These are phyloP conservation scores for Celastrina argiolus DNA, from an alignment of 2,888 invertebrate species.

Conservation along the genomic window DNA sequence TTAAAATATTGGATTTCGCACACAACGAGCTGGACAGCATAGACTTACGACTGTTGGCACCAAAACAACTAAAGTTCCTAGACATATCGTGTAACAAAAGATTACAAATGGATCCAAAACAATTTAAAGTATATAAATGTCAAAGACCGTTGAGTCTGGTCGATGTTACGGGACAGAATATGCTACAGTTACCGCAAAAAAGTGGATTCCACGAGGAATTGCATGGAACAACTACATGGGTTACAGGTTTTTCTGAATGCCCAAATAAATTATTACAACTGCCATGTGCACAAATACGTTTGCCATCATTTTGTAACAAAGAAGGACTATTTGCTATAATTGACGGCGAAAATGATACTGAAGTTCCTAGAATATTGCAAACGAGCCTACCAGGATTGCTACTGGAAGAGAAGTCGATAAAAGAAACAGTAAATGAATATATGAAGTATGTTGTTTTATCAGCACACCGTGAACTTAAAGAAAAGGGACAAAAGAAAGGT, in stretches of 20 bases:
- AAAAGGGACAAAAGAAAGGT: constrained; percentile 85
- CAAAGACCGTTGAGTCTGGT: constrained; percentile 89
- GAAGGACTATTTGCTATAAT: constrained; percentile 91
- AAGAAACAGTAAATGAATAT: constrained; percentile 88
- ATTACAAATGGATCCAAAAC: constrained; percentile 88
- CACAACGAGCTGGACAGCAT: constrained; percentile 90
- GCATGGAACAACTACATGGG: constrained; percentile 82
- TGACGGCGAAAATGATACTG: constrained; percentile 85
- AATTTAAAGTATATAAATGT: constrained; percentile 87
- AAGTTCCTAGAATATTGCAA: constrained; percentile 83
- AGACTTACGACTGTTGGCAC: constrained; percentile 85
- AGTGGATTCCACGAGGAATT: constrained; percentile 76
- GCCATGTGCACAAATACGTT: constrained; percentile 86
- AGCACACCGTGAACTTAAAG: constrained; percentile 86
- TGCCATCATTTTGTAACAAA: constrained; percentile 87
- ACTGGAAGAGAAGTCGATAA: constrained; percentile 87
- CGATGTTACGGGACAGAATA: constrained; percentile 89
- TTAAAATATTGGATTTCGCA: constrained; percentile 89
- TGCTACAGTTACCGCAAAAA: constrained; percentile 78
- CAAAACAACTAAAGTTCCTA: constrained; percentile 89
- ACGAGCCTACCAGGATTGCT: constrained; percentile 87
- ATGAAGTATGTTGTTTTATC: constrained; percentile 90
- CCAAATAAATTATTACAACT: constrained; percentile 85
- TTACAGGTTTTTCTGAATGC: constrained; percentile 90
- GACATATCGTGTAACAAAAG: constrained; percentile 91